Percentiles rank a stretch among this genome's conserved stretches.
These are phyloP conservation scores for Turnix velox DNA, from an alignment of 2,113 vertebrate genomes.

Conservation along the genomic window DNA sequence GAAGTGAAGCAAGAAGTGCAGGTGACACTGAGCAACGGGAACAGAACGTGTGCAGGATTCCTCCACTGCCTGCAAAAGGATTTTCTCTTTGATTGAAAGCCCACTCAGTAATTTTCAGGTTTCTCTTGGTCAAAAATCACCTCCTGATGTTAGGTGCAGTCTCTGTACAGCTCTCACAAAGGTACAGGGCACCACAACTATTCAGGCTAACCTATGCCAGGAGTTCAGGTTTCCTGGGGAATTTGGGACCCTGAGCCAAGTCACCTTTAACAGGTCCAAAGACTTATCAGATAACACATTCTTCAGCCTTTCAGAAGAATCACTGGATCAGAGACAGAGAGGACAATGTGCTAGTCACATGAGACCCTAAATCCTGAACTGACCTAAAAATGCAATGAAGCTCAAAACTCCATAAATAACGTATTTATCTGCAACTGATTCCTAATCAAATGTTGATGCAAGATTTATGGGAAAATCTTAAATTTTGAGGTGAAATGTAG, in stretches of 20 bases:
- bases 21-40: neutral
- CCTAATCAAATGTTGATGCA: neutral
- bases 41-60: neutral
- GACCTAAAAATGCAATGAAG: slow-evolving; percentile 56
- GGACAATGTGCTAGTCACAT: slow-evolving; percentile 51
- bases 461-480: slow-evolving; percentile 15
- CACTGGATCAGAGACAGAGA: slow-evolving; percentile 49
- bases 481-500: neutral
- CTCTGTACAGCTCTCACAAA: neutral
- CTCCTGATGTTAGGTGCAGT: neutral
- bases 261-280: neutral
- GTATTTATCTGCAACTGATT: slow-evolving; percentile 14
- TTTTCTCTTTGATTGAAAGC: neutral
- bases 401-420: slow-evolving; percentile 35
- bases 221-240: slow-evolving; percentile 25
- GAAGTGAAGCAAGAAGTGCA: neutral
- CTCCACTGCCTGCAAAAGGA: neutral
- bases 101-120: neutral
- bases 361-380: slow-evolving; percentile 46
- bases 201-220: neutral
- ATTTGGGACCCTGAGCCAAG: slow-evolving; percentile 32
- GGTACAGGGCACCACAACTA: neutral
- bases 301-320: slow-evolving; percentile 58
- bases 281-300: slow-evolving; percentile 58
- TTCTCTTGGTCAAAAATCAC: neutral